Base-by-base conservation (phyloP, 2,113 vertebrate genomes). In the Varanus salvator region DNA sequence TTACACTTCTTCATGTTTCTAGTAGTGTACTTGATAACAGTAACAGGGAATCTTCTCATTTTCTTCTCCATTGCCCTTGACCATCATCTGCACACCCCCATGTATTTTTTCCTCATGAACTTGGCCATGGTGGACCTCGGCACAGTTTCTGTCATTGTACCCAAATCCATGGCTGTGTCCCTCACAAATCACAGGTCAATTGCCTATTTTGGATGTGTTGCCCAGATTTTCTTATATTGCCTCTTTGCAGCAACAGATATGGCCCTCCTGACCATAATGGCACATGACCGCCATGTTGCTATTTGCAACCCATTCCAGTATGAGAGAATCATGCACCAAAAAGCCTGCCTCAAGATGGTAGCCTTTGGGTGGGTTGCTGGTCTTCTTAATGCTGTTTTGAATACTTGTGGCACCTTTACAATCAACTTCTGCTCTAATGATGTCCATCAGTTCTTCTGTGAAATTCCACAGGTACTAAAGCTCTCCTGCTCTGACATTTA, bases 31-130 rank as follows among this genome's bases (percentile, higher is more conserved):
- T 34, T 80, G 31, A 54, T 50, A 80, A 21, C 66, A 4, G 4
- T 88, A 31, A 12, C n/a, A 27, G 87, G 78, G 12, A 88, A 88
- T 60, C 66, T 88, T 44, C 77, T 88, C 21, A 88, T 82, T 25
- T 72, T 82, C 2, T 9, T 6, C 7, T 31, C 12, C 2, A 19
- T 88, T 15, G 17, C 1, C 27, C 1, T 87, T 17, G 77, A 87
- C 27, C 66, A 71, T 17, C 64, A 50, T 2, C 76, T 87, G 15
- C 48, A 92, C 12, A 93, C 29, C 0, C 88, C 92, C 25, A 94
- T 92, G 92, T 94, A 91, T 44, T 89, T 93, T 38, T 93, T 94
- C 54, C 85, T 94, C 7, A 76, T 77, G 7, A 83, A 93, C 34
- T 83, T 96, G 64, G 91, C 90, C 1, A 75, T 90, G 14, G 7